A percentile compares a stretch with the other conserved stretches of the same genome.
Conservation (phyloP, 1,140 invertebrate species). For the Heliconius congener region DNA sequence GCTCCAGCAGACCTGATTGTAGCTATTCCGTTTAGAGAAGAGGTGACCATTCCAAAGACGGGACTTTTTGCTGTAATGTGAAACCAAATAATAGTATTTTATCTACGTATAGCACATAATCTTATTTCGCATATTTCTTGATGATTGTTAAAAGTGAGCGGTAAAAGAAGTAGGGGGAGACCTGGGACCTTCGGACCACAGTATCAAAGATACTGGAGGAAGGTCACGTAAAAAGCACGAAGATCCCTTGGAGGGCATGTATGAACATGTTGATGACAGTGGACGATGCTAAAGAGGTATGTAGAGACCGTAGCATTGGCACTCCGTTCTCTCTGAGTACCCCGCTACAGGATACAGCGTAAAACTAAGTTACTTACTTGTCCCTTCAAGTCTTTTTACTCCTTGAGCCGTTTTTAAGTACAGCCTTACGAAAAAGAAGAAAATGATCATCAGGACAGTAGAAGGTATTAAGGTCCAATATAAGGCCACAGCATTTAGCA, state of each 20-base stretch:
- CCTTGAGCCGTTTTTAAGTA: conserved; percentile 92
- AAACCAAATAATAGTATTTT: neutral
- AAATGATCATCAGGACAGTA: conserved; percentile 84
- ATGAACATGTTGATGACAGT: too few relatives aligned
- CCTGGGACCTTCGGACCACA: too few relatives aligned
- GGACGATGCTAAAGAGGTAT: too few relatives aligned
- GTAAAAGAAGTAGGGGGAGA: too few relatives aligned
- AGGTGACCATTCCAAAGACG: conserved; percentile 89
- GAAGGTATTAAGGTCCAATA: conserved; percentile 88
- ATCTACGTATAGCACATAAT: neutral
- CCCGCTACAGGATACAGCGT: too few relatives aligned
- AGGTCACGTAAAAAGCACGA: too few relatives aligned
- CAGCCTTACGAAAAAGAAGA: conserved; percentile 86
- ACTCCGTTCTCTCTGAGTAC: too few relatives aligned
- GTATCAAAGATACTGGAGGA: too few relatives aligned
- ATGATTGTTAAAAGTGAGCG: too few relatives aligned
- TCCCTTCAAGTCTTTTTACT: conserved; percentile 92
- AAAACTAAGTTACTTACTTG: conserved; percentile 80
- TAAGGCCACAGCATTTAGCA: conserved; percentile 88
- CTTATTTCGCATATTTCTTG: neutral
- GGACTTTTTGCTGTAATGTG: conserved; percentile 85
- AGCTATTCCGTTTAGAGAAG: conserved; percentile 87
- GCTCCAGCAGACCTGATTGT: conserved; percentile 88
- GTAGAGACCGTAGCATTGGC: too few relatives aligned
- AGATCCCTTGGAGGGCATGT: too few relatives aligned